phyloP scores from a whole-genome alignment of 1,140 invertebrate genomes.

The Ooceraea biroi region DNA sequence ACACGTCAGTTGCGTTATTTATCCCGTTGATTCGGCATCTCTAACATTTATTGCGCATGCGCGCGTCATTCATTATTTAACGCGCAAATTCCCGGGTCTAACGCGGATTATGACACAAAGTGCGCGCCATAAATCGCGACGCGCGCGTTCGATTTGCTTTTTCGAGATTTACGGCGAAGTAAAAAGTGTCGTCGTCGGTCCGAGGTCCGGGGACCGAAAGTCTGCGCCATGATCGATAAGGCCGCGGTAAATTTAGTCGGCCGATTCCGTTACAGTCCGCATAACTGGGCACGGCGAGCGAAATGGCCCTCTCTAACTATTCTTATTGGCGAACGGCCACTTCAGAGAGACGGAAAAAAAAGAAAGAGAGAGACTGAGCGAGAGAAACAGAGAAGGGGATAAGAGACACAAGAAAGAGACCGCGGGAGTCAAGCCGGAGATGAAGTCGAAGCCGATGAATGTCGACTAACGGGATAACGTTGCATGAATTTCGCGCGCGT shows the following conservation, averaged over 20 bases:
- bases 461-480: conserved; percentile 81
- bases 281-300: conserved; percentile 65
- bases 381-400: conserved; percentile 10
- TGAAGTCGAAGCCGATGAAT: conserved; percentile 82
- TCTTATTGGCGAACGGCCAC: conserved; percentile 69
- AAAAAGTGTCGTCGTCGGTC: conserved; percentile 52
- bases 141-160: conserved; percentile 38
- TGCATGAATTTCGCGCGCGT: conserved; percentile 79
- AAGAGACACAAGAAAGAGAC: conserved; percentile 60
- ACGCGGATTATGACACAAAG: conserved; percentile 47
- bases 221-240: conserved; percentile 58
- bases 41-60: conserved; percentile 24
- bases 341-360: conserved; percentile 24
- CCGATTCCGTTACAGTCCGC: conserved; percentile 74
- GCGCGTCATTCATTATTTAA: conserved; percentile 32
- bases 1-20: not conserved
- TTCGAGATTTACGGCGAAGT: conserved; percentile 32
- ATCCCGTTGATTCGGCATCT: not conserved
- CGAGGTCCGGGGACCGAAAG: conserved; percentile 44
- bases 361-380: conserved; percentile 15
- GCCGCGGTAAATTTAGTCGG: conserved; percentile 72
- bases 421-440: conserved; percentile 75
- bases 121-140: conserved; percentile 45
- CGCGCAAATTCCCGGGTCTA: conserved; percentile 47
- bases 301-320: conserved; percentile 67